Evolutionary conservation across 53 echinoderm and acorn worm genomes (phyloP), one percentile per base, ranked within the genome.

Genomic region (Luidia sarsii): DNA sequence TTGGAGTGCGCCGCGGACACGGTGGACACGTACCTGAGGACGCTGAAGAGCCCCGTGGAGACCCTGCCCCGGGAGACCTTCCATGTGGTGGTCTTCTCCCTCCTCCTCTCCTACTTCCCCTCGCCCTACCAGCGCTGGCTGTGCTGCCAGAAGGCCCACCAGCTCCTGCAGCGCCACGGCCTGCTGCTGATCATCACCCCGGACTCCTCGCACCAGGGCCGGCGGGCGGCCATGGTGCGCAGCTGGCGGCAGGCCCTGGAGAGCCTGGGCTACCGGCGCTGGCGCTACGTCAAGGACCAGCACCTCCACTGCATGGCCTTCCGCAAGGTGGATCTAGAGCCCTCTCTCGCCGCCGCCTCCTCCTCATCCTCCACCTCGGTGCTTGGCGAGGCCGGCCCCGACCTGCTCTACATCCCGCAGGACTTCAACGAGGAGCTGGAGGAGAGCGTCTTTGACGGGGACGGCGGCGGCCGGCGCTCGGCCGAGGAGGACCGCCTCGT

Each of bases 261-360:
- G 82, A 84, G 91, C 18, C 67, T 97, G 39, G 97, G 97, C 7
- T 97, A 93, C 79, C 83, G 83, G 20, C 83, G 97, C 16, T 97
- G 97, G 89, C 90, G 81, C 55, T 97, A 90, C 64, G 68, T 88
- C 63, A 97, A 86, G 37, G 92, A 97, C 66, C 88, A 82, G 7
- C 97, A 97, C 80, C 67, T 97, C n/a, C 97, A 97, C 43, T 97
- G 85, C 87, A 93, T 97, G 93, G 97, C 93, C 50, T 97, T 97
- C 64, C 83, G 97, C 24, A 97, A 97, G 56, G 89, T 89, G 7
- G 83, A 80, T n/a, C 75, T 39, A 10, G 93, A 93, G 39, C 73
- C 61, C 31, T 75, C 80, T 0, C 64, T 67, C 1, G n/a, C n/a
- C n/a, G n/a, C n/a, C n/a, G n/a, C n/a, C n/a, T n/a, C n/a, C n/a